phyloP scores from a whole-genome alignment of 2,113 vertebrate genomes.

The Eublepharis macularius region DNA sequence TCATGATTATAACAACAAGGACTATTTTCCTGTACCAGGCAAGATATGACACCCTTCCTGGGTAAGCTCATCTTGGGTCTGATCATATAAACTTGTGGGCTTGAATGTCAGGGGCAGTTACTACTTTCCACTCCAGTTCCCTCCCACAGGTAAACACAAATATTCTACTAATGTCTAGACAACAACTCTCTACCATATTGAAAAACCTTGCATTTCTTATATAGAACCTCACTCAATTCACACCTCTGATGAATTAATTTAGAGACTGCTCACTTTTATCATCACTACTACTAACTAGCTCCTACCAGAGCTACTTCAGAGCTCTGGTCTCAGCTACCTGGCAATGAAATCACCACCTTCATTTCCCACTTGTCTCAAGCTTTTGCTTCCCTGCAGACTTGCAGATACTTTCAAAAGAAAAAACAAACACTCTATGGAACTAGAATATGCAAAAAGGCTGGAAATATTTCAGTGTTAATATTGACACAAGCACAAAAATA shows the following conservation, averaged over 20 bases:
- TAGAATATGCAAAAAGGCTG: neutral
- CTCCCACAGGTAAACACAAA: slow-evolving; percentile 16
- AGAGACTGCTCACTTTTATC: neutral
- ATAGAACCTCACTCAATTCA: slow-evolving; percentile 53
- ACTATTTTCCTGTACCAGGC: neutral
- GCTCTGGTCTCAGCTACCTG: neutral
- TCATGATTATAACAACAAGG: neutral
- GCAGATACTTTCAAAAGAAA: neutral
- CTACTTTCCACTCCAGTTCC: slow-evolving; percentile 12
- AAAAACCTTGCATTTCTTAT: slow-evolving; percentile 21
- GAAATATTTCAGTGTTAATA: neutral
- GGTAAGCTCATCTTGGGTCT: neutral
- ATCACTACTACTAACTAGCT: neutral
- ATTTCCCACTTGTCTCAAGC: neutral
- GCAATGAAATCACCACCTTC: neutral
- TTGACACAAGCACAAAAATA: neutral
- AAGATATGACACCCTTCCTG: neutral
- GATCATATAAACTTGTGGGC: neutral
- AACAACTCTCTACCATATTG: slow-evolving; percentile 39
- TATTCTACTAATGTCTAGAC: slow-evolving; percentile 25
- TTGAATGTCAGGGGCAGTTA: neutral
- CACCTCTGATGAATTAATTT: slow-evolving; percentile 10
- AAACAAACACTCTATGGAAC: neutral
- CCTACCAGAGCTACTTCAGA: neutral
- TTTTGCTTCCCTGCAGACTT: neutral